Evolutionary conservation across 1,140 invertebrate genomes (phyloP), one percentile per base, ranked within the genome.

Genomic region (Solenopsis fugax): DNA sequence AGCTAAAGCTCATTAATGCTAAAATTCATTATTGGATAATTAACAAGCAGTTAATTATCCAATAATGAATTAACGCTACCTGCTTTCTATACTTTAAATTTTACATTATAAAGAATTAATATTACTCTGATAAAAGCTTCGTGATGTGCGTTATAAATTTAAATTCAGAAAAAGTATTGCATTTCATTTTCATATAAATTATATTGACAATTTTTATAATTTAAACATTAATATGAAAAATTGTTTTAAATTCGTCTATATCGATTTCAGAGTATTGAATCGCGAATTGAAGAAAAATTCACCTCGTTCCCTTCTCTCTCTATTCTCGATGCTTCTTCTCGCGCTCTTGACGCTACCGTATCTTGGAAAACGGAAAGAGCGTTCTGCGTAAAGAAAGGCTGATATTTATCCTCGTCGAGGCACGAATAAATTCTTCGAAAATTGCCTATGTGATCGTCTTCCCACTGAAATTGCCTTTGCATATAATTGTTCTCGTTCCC

Each of bases 311-410:
- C 96, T 77, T 97, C 96, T 9, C 96, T 95, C 78, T 97, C 96
- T 5, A 96, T 89, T 54, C 96, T 96, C 13, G 96, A 96, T 56
- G 96, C 97, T 89, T 97, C 97, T 67, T 97, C 96, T 73, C 97
- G 96, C 0, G 97, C 97, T 89, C 96, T 96, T 54, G 97, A 98
- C 0, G 97, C 96, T 29, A 97, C 97, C n/a, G 97, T 98, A 89
- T 97, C 97, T 80, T 97, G 97, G 93, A 97, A 98, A 54, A 98
- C 95, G 1, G 97, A 97, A 71, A 96, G 96, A 54, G 96, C 96
- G 80, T 96, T 97, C 94, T 97, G 97, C 90, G 97, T 96, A 94
- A 98, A 98, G 93, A 97, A 97, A 75, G 96, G 96, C 69, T 96
- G 96, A 92, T 98, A 98, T 91, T 97, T 97, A 67, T 96, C 93